These are phyloP conservation scores for Xestia rhomboidea DNA, from an alignment of 2,888 invertebrate genomes.

Conservation along the genomic window DNA sequence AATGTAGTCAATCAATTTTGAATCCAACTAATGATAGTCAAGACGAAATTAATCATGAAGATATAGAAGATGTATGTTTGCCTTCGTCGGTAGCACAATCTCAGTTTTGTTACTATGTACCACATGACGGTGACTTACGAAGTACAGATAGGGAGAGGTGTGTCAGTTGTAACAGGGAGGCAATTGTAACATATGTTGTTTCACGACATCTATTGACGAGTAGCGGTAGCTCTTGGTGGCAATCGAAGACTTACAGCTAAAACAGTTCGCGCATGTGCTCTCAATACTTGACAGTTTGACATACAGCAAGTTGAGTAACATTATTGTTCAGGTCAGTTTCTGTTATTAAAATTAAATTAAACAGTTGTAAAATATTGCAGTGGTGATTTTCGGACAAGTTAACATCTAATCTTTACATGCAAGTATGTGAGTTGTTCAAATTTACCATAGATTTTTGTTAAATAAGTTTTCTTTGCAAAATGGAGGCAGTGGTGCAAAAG, in stretches of 20 bases:
- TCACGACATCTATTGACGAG: no score
- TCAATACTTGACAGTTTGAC: not conserved
- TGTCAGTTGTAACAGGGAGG: no score
- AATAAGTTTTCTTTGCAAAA: not conserved
- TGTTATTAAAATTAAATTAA: not conserved
- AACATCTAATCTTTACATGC: not conserved
- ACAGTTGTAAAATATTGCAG: not conserved
- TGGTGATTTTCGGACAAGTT: not conserved
- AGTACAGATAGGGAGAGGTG: slow-evolving; percentile 28
- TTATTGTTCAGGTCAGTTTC: not conserved
- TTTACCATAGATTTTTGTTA: not conserved
- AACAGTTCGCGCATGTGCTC: not conserved
- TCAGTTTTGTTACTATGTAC: slow-evolving; percentile 40
- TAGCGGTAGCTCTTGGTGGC: no score
- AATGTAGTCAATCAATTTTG: slow-evolving; percentile 43
- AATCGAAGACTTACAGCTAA: not conserved
- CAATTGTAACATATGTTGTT: no score
- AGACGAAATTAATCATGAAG: slow-evolving; percentile 46
- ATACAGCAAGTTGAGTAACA: not conserved
- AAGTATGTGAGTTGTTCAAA: not conserved
- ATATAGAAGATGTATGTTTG: slow-evolving; percentile 44
- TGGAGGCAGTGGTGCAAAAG: not conserved
- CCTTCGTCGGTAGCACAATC: slow-evolving; percentile 42
- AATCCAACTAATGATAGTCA: slow-evolving; percentile 38
- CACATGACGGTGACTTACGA: slow-evolving; percentile 44